Base-by-base conservation (phyloP, 2,888 invertebrate species). In the Microdon myrmicae region DNA sequence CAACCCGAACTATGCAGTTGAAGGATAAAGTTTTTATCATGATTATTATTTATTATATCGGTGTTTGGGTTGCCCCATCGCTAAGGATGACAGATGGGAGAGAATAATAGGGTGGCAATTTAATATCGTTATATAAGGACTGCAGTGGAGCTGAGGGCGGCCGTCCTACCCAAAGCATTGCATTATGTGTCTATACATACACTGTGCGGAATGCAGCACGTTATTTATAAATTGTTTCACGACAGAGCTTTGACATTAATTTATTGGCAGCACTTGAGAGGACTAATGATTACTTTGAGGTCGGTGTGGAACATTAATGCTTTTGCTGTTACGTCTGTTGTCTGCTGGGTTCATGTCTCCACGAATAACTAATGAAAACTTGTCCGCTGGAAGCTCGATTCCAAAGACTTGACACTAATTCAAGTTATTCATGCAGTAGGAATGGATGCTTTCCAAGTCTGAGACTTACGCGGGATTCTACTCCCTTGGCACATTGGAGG, bases 191-290 rank as follows among this genome's bases (percentile, higher is more conserved):
- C n/a, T n/a, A n/a, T n/a, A n/a, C n/a, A n/a, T n/a, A n/a, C n/a
- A n/a, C n/a, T n/a, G n/a, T n/a, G n/a, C n/a, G 34, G 47, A 53
- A 58, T 51, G 45, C 58, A 41, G 32, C 47, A 53, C 43, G 51
- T 53, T 53, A 64, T 64, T 58, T 64, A 64, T 64, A 64, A 64
- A 64, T 64, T 58, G 64, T 64, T 64, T 58, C 53, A 64, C 64
- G 64, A 53, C 64, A 53, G 45, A 64, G 64, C 64, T 51, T 58
- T 64, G 64, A 64, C 64, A 51, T 58, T 58, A 64, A 64, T 64
- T 64, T 64, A 64, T 64, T 64, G 56, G 58, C 64, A 64, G 22
- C 51, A 51, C 45, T 58, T 51, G 26, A 58, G 41, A 43, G 29
- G 51, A 64, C 64, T 58, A 51, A 64, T 64, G 64, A 64, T 53